A percentile compares a stretch with the other conserved stretches of the same genome.
Conservation (phyloP, 2,888 invertebrate species). For the Pseudanteris insignis region DNA sequence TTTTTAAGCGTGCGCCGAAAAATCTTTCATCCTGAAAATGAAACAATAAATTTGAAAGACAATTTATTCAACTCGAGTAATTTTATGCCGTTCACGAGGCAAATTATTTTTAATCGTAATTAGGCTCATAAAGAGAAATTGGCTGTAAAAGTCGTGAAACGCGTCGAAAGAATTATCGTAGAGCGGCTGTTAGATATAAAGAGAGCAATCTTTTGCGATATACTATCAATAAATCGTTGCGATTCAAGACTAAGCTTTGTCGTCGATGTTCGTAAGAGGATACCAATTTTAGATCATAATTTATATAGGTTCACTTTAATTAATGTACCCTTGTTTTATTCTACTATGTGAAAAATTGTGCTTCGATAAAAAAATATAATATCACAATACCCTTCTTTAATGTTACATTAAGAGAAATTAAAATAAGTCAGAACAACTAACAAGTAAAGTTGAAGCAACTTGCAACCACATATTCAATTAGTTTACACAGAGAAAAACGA, state of each 20-base stretch:
- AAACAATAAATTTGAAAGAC: conserved; percentile 7
- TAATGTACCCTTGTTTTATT: conserved; percentile 1
- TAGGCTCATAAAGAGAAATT: conserved; percentile 12
- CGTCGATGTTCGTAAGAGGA: conserved; percentile 38
- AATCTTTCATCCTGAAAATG: conserved; percentile 1
- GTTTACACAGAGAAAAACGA: too few species aligned
- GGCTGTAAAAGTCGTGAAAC: conserved; percentile 26
- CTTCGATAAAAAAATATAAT: too few species aligned
- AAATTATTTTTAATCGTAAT: conserved; percentile 33
- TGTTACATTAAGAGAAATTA: too few species aligned
- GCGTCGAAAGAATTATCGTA: conserved; percentile 21
- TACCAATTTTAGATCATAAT: conserved; percentile 58
- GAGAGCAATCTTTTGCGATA: conserved; percentile 28
- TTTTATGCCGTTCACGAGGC: conserved; percentile 10
- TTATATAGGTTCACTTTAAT: conserved; percentile 51
- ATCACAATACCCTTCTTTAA: too few species aligned
- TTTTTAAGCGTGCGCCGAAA: background rate
- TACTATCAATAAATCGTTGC: conserved; percentile 40
- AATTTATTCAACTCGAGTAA: conserved; percentile 2
- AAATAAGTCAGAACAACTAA: background rate
- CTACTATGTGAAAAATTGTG: too few species aligned
- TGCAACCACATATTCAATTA: too few species aligned
- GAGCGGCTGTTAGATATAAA: conserved; percentile 32
- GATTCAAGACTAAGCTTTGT: conserved; percentile 37
- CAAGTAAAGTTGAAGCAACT: too few species aligned